Evolutionary conservation across 2,888 invertebrate species (phyloP).

Genomic region (Linnaemya tessellans): DNA sequence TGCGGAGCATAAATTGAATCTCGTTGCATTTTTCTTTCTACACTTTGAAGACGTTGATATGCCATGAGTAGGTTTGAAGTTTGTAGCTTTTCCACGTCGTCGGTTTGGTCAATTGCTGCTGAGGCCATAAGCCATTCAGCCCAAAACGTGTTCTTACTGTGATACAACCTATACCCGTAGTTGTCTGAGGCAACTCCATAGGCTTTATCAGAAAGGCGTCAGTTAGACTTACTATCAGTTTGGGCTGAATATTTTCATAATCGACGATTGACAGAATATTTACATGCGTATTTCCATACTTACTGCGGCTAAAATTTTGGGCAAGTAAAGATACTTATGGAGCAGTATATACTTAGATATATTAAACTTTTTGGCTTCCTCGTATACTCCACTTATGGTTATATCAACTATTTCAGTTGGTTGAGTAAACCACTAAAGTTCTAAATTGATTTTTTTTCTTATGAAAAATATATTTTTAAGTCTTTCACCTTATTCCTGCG

Average conservation of each 20-base stretch:
- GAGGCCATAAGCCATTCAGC: not conserved
- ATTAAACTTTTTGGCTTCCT: not conserved
- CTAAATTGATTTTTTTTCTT: not conserved
- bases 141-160: not conserved
- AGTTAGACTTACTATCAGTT: constrained; percentile 9
- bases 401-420: not conserved
- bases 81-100: constrained; percentile 27
- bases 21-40: not conserved
- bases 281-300: not conserved
- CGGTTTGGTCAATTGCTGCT: not conserved
- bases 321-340: not conserved
- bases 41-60: not conserved
- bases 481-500: constrained; percentile 28
- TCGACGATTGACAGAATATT: not conserved
- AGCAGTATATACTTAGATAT: not conserved
- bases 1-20: not conserved
- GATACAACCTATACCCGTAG: not conserved
- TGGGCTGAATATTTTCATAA: not conserved
- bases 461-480: constrained; percentile 5
- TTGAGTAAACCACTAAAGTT: not conserved
- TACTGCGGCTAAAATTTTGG: constrained; percentile 4
- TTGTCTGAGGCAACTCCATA: not conserved
- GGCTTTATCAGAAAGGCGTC: not conserved
- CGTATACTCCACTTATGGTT: not conserved
- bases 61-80: constrained; percentile 20